A percentile compares a stretch with the other conserved stretches of the same genome.
These are phyloP conservation scores for Polypedilum pembai DNA, from an alignment of 1,140 invertebrate genomes.

Conservation along the genomic window DNA sequence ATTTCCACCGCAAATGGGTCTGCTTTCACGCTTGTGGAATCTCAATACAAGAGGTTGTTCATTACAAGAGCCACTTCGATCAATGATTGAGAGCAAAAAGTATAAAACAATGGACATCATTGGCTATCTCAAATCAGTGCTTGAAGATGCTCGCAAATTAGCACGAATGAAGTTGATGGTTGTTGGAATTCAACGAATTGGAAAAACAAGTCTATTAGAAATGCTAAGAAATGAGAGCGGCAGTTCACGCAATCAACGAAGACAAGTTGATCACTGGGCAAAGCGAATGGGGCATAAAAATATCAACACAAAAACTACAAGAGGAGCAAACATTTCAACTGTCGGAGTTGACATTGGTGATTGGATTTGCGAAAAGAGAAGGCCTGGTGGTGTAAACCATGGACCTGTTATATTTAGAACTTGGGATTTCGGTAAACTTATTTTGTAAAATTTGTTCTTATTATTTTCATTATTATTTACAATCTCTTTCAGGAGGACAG, in stretches of 20 bases:
- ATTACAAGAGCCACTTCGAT: conserved; percentile 79
- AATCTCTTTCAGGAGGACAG: conserved; percentile 65
- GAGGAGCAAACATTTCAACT: conserved; percentile 81
- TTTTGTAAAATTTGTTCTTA: no score
- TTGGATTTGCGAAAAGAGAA: conserved; percentile 83
- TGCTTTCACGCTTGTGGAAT: conserved; percentile 90
- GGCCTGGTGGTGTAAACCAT: conserved; percentile 52
- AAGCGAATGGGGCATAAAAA: conserved; percentile 88
- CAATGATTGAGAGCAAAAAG: conserved; percentile 86
- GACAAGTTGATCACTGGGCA: conserved; percentile 67
- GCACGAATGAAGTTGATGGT: conserved; percentile 97
- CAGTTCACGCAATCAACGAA: conserved; percentile 36
- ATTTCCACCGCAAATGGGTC: conserved; percentile 89
- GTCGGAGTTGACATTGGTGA: conserved; percentile 96
- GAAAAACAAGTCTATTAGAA: conserved; percentile 88
- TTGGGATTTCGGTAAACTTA: conserved; percentile 84
- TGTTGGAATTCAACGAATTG: conserved; percentile 87
- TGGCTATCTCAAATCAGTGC: conserved; percentile 84
- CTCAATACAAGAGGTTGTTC: conserved; percentile 86
- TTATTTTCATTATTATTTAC: no score
- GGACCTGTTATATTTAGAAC: conserved; percentile 93
- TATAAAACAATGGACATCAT: conserved; percentile 96
- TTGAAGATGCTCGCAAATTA: conserved; percentile 88
- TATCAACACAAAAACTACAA: conserved; percentile 63
- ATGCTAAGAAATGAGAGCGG: conserved; percentile 78